Percentiles rank a stretch among this genome's conserved stretches.
phyloP scores from a whole-genome alignment of 2,797 vertebrate species.

The Pteronotus mesoamericanus region DNA sequence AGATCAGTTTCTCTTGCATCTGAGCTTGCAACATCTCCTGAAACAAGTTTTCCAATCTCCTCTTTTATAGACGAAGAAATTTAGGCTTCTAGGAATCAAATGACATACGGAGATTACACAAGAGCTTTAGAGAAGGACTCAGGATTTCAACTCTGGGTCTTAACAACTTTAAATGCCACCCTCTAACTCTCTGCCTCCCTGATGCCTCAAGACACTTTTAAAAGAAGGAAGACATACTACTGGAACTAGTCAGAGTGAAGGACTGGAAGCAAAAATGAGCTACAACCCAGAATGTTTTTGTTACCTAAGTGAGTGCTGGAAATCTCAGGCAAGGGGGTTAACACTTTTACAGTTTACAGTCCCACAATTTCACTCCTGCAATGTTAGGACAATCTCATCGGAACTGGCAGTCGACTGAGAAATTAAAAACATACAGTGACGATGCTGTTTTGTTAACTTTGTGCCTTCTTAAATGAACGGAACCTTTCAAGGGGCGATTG shows the following conservation, averaged over 20 bases:
- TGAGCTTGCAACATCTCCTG: conserved; percentile 23
- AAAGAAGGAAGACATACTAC: not conserved
- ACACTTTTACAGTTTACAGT: not conserved
- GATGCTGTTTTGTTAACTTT: conserved; percentile 27
- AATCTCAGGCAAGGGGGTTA: not conserved
- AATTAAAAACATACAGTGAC: conserved; percentile 37
- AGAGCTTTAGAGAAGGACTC: conserved; percentile 14
- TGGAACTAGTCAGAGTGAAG: not conserved
- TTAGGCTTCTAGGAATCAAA: conserved; percentile 42
- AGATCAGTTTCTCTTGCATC: conserved; percentile 35
- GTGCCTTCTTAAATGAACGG: conserved; percentile 34
- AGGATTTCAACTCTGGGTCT: not conserved
- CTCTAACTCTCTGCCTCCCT: not conserved
- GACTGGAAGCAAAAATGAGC: not conserved
- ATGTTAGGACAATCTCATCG: not conserved
- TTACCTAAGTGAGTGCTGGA: not conserved
- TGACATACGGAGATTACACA: not conserved
- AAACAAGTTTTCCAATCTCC: conserved; percentile 28
- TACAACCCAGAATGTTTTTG: not conserved
- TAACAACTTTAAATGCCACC: not conserved
- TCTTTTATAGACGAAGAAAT: conserved; percentile 32
- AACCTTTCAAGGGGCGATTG: not conserved
- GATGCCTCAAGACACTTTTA: not conserved
- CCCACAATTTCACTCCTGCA: not conserved
- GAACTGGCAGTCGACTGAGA: conserved; percentile 39